Percentiles rank a stretch among this genome's conserved stretches.
Conservation (phyloP, 2,888 invertebrate genomes). For the Heliconius ethilla region DNA sequence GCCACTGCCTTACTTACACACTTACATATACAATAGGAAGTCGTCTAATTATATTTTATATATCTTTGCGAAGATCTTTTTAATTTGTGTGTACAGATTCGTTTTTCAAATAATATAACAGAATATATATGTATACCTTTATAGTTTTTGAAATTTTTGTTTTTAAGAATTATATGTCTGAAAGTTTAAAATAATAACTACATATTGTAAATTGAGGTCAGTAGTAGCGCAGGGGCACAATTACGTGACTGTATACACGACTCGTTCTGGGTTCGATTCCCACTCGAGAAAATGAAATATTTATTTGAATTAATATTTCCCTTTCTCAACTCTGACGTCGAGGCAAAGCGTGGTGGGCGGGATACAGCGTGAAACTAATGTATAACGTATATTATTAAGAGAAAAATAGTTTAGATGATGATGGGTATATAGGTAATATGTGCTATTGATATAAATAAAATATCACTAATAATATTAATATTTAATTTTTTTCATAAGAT, state of each 20-base stretch:
- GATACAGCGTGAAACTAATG: too few species aligned
- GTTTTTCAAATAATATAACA: neutral
- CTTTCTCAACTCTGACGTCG: too few species aligned
- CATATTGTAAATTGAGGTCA: too few species aligned
- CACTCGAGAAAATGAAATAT: too few species aligned
- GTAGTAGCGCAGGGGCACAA: too few species aligned
- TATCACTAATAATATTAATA: neutral
- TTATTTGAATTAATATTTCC: too few species aligned
- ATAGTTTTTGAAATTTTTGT: neutral
- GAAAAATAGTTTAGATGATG: neutral
- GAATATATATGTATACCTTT: neutral
- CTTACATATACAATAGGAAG: conserved; percentile 73
- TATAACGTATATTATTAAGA: too few species aligned
- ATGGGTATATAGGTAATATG: too few species aligned
- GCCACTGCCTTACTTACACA: conserved; percentile 78
- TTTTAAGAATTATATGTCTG: neutral
- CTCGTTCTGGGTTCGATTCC: too few species aligned
- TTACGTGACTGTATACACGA: too few species aligned
- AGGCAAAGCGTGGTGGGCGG: too few species aligned
- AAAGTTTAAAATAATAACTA: neutral
- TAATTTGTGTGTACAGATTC: conserved; percentile 7
- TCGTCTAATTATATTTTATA: conserved; percentile 54
- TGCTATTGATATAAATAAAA: neutral
- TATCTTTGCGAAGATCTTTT: conserved; percentile 16
- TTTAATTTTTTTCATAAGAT: neutral